Evolutionary conservation across 2,888 invertebrate genomes (phyloP), one percentile per base, ranked within the genome.

Genomic region (Corythucha ciliata): DNA sequence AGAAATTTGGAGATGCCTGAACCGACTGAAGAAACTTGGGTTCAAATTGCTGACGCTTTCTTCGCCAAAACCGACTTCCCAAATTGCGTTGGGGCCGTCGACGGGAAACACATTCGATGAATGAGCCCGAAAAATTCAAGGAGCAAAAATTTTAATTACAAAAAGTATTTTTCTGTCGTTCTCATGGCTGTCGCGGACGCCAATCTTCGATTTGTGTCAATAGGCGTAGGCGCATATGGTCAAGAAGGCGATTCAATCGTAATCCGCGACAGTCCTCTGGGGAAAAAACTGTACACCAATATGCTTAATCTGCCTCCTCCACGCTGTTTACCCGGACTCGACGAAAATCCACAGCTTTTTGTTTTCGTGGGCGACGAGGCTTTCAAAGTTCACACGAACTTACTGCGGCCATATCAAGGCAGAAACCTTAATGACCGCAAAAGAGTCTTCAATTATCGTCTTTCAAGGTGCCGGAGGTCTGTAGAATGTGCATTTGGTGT

Each of bases 321-420:
- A 34, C 37, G 45, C 32, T 16, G 25, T 25, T 40, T 58, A 48
- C 58, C 57, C 20, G 29, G 27, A 20, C 26, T 29, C 18, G 22
- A 42, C 29, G 18, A 16, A 26, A 42, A 42, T 27, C 42, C 42
- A 20, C 42, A 42, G 42, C 42, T 29, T 5, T 42, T 42, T 26
- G 62, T 60, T 25, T 60, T 65, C 55, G 58, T 64, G 33, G 63
- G 58, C 40, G 63, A 65, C 55, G 61, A 59, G 39, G 62, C 62
- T 32, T 63, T 63, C 57, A 56, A 51, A n/a, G 45, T 61, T 27
- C 37, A 55, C 39, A 53, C 33, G 44, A 51, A 60, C 53, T 46
- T 62, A 39, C 29, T 61, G 36, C 36, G 57, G 42, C 63, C 62
- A 24, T 63, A 55, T 55, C 52, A 52, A 50, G 60, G 60, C 51